Evolutionary conservation across 2,797 vertebrate genomes (phyloP).

Genomic region (Micrastur ruficollis): DNA sequence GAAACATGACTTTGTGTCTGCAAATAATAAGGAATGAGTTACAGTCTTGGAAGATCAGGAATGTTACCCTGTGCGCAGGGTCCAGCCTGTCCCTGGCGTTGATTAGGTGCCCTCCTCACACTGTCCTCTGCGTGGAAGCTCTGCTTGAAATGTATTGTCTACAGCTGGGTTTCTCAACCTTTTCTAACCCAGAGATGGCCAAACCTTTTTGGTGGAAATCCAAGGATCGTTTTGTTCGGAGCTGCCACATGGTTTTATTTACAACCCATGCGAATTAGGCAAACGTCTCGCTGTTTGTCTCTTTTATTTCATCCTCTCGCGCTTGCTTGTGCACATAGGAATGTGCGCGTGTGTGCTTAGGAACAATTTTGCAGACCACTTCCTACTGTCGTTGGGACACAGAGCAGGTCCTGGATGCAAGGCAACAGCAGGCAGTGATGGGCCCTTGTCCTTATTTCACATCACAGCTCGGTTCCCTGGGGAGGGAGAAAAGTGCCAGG

Average conservation of each 20-base stretch:
- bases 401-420: neutral
- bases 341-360: neutral
- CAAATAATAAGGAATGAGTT: slow-evolving; percentile 35
- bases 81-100: neutral
- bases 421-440: fast-evolving
- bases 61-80: neutral
- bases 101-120: neutral
- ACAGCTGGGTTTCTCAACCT: slow-evolving; percentile 25
- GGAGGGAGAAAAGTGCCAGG: fast-evolving
- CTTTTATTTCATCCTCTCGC: neutral
- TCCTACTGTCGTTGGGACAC: neutral
- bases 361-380: neutral
- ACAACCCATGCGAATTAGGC: neutral
- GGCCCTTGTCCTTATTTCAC: neutral
- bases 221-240: slow-evolving; percentile 2
- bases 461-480: fast-evolving
- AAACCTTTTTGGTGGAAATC: slow-evolving; percentile 20
- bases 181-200: neutral
- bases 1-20: slow-evolving; percentile 27
- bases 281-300: slow-evolving; percentile 9
- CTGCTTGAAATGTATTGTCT: neutral
- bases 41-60: neutral
- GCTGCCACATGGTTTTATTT: slow-evolving; percentile 59
- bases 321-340: slow-evolving; percentile 13
- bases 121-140: neutral